Percentiles rank a stretch among this genome's conserved stretches.
Conservation (phyloP, 2,113 vertebrate genomes). For the Riparia riparia region DNA sequence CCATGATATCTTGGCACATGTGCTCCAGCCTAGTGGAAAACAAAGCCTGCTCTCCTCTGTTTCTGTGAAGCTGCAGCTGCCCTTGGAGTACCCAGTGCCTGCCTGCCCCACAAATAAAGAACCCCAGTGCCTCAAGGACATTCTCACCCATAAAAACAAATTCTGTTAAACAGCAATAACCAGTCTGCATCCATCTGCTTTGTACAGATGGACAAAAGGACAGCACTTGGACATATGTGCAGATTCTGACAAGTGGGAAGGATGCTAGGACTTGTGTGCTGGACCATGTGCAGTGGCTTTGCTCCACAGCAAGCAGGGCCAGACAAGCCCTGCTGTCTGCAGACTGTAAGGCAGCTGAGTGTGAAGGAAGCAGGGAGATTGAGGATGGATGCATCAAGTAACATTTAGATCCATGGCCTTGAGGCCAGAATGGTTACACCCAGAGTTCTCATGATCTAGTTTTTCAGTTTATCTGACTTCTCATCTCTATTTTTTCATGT, state of each 20-base stretch:
- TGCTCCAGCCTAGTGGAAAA: not conserved
- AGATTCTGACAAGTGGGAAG: not conserved
- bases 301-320: not conserved
- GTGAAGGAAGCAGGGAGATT: not conserved
- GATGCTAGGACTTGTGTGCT: not conserved
- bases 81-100: not conserved
- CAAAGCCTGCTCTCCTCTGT: not conserved
- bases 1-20: not conserved
- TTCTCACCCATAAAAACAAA: not conserved
- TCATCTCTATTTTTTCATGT: not conserved
- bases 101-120: not conserved
- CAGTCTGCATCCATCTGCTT: not conserved
- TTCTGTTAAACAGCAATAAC: not conserved
- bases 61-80: not conserved
- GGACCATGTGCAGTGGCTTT: not conserved
- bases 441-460: not conserved
- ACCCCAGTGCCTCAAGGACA: accelerated
- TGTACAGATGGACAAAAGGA: not conserved
- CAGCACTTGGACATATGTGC: not conserved
- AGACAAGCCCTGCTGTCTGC: not conserved
- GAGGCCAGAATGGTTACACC: not conserved
- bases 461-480: not conserved
- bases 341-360: not conserved
- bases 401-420: not conserved
- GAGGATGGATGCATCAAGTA: not conserved